Evolutionary conservation across 2,797 vertebrate species (phyloP), one percentile per base, ranked within the genome.

Genomic region (Thaleichthys pacificus): DNA sequence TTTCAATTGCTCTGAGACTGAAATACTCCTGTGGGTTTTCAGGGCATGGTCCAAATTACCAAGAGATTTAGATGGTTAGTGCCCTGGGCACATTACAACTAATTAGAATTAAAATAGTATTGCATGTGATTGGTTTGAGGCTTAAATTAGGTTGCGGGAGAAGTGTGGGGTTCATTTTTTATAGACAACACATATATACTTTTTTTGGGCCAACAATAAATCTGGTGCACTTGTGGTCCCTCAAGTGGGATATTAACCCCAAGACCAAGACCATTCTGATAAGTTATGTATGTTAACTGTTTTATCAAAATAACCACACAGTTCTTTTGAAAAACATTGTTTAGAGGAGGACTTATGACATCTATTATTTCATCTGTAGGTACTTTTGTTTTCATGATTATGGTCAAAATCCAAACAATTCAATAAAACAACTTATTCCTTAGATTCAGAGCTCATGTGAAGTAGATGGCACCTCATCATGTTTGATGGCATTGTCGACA

Each of bases 81-180:
- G 81, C 89, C 86, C 73, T 2, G 63, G 86, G 88, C 78, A 77
- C 70, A 69, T 82, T 84, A 87, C 77, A 75, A 84, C 89, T 90
- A 90, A 93, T 93, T 92, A 90, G 67, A 83, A 73, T 84, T 83
- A 80, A 91, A 90, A 91, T 89, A 90, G 87, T 64, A 76, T n/a
- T n/a, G 77, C 68, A 35, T 15, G 9, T 67, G 83, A 73, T 70
- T 69, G 38, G 72, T 71, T 81, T 61, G 77, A 74, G 0, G 22
- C 61, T 71, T 75, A 81, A 89, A 87, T 79, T 71, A 77, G 83
- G 74, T 78, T 86, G 69, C 57, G 71, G 66, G 75, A 76, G 51
- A 74, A 56, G 60, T 51, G 49, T 17, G 69, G 26, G 35, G 11
- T 66, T 49, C 28, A 51, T 15, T 19, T 17, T 64, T 35, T 71